Conservation (phyloP, 2,888 invertebrate genomes). For the Aphidius colemani region DNA sequence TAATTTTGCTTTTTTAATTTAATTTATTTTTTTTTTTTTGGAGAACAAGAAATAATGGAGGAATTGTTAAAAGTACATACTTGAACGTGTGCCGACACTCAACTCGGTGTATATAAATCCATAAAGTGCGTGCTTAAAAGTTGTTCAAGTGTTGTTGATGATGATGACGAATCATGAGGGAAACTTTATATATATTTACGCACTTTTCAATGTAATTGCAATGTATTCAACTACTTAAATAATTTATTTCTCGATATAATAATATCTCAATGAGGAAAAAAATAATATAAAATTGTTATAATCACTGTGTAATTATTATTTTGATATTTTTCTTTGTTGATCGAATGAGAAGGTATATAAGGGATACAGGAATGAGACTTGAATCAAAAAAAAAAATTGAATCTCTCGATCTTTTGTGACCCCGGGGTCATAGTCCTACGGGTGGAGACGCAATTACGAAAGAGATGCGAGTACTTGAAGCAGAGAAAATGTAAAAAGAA, state of each 20-base stretch:
- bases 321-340: background rate
- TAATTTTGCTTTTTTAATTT: too few species aligned
- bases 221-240: conserved; percentile 14
- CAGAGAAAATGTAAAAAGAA: conserved; percentile 4
- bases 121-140: conserved; percentile 15
- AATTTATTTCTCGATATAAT: background rate
- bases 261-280: background rate
- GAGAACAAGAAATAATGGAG: conserved; percentile 7
- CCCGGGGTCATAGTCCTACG: conserved; percentile 20
- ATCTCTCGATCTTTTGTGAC: conserved; percentile 22
- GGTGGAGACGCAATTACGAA: conserved; percentile 23
- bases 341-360: background rate
- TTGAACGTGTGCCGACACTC: conserved; percentile 30
- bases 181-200: conserved; percentile 5
- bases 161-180: conserved; percentile 8
- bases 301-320: too few species aligned
- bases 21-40: too few species aligned
- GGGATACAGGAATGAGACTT: background rate
- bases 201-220: conserved; percentile 22
- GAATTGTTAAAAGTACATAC: conserved; percentile 2
- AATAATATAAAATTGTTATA: too few species aligned
- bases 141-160: conserved; percentile 3
- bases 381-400: conserved; percentile 15
- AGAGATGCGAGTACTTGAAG: conserved; percentile 2
- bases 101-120: conserved; percentile 19